Evolutionary conservation across 2,888 invertebrate genomes (phyloP).

Genomic region (Coecobrya sp.): DNA sequence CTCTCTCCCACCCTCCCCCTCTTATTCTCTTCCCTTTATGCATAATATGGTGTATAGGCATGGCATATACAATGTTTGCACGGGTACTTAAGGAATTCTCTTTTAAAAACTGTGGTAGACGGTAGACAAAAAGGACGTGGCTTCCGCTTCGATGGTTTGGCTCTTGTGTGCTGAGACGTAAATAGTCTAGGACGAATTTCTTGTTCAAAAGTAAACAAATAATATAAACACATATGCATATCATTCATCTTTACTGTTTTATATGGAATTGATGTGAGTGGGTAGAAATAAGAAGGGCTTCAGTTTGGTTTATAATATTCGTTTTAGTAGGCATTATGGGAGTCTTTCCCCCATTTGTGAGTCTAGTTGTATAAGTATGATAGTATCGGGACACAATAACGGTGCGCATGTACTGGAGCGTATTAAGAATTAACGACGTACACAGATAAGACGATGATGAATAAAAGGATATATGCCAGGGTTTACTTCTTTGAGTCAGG

Average conservation of each 20-base stretch:
- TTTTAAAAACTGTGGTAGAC: constrained; percentile 21
- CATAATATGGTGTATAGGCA: not conserved
- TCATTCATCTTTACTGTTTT: not conserved
- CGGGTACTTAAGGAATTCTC: constrained; percentile 55
- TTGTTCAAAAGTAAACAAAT: constrained; percentile 8
- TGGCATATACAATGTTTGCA: not conserved
- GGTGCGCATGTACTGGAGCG: not conserved
- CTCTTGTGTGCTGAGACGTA: not conserved
- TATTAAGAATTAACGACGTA: constrained; percentile 27
- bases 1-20: not conserved
- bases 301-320: not conserved
- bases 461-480: constrained; percentile 25
- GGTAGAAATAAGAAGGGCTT: not conserved
- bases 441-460: constrained; percentile 8
- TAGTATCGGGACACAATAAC: not conserved
- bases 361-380: not conserved
- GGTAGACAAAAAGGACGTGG: constrained; percentile 38
- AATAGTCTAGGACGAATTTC: constrained; percentile 28
- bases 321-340: not conserved
- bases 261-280: not conserved
- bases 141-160: constrained; percentile 13
- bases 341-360: not conserved
- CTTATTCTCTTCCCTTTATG: not conserved
- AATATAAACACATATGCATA: constrained; percentile 11
- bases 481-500: not conserved